Evolutionary conservation across 2,888 invertebrate species (phyloP), one percentile per base, ranked within the genome.

Genomic region (Diloba caeruleocephala): DNA sequence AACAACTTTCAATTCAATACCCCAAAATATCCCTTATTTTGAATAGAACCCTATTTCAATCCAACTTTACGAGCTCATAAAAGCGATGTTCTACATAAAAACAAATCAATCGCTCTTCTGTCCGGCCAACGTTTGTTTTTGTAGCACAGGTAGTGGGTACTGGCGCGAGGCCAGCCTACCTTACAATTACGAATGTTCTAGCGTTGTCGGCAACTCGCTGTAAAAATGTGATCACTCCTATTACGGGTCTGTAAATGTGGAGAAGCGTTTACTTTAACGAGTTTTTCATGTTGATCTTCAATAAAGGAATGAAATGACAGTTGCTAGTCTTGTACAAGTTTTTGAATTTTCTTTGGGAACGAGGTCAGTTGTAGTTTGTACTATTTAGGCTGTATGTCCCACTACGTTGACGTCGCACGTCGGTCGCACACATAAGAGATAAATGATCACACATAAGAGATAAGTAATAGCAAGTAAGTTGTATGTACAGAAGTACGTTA

Each of bases 81-180:
- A 62, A 55, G n/a, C 23, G 29, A 14, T 9, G 42, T 33, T 19
- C 26, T 8, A 43, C 12, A 32, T 52, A 51, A 42, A 62, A 68
- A 56, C 56, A 48, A 66, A 70, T 70, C 65, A 69, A 70, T 69
- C 48, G 54, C 29, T 49, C 44, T 29, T 42, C 34, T 60, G 61
- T 56, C 50, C 42, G 38, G 46, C 38, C n/a, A 12, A 26, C 45
- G 33, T 69, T 69, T 66, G 65, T 64, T 64, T 54, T 21, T 37
- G 31, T 29, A 17, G 50, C 14, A 17, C 29, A 52, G 36, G 45
- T 45, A 51, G 36, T 14, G 38, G 43, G 31, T 34, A 36, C 43
- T 67, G 67, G 67, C 67, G 9, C 2, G 13, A 7, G 29, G 54
- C 65, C 66, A 67, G 52, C 36, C 23, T 26, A 58, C 50, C 52